Evolutionary conservation across 2,888 invertebrate genomes (phyloP).

Genomic region (Chloroclysta siterata): DNA sequence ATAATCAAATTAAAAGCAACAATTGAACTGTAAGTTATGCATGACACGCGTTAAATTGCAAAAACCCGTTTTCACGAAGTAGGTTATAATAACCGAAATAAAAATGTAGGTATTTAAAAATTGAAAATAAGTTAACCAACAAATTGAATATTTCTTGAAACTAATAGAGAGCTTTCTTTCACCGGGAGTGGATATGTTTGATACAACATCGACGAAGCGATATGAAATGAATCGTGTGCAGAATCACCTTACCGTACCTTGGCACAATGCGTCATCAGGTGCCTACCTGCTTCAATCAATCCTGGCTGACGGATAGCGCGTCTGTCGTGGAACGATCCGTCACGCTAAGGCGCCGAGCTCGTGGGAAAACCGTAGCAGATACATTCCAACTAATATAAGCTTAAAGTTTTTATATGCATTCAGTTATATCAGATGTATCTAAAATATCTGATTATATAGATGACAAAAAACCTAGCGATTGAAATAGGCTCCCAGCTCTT

Average conservation of each 20-base stretch:
- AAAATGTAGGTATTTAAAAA: too few species aligned
- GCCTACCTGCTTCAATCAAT: conserved; percentile 57
- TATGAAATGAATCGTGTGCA: conserved; percentile 23
- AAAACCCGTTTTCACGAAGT: background rate
- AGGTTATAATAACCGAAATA: too few species aligned
- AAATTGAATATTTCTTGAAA: background rate
- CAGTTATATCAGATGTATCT: too few species aligned
- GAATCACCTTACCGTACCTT: conserved; percentile 7
- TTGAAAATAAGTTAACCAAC: background rate
- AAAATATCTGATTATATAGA: too few species aligned
- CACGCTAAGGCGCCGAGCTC: conserved; percentile 54
- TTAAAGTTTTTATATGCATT: too few species aligned
- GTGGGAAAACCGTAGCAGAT: conserved; percentile 57
- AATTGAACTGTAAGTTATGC: background rate
- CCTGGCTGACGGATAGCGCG: conserved; percentile 62
- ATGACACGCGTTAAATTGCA: background rate
- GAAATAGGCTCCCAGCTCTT: too few species aligned
- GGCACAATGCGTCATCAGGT: conserved; percentile 36
- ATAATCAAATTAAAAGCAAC: conserved; percentile 4
- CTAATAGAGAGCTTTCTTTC: background rate
- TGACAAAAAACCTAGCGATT: too few species aligned
- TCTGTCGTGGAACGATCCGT: conserved; percentile 69
- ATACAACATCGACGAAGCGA: background rate
- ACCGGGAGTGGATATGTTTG: too few species aligned
- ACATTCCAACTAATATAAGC: too few species aligned